Percentiles rank a stretch among this genome's conserved stretches.
Evolutionary conservation across 2,888 invertebrate species (phyloP).

Genomic region (Clunio marinus): DNA sequence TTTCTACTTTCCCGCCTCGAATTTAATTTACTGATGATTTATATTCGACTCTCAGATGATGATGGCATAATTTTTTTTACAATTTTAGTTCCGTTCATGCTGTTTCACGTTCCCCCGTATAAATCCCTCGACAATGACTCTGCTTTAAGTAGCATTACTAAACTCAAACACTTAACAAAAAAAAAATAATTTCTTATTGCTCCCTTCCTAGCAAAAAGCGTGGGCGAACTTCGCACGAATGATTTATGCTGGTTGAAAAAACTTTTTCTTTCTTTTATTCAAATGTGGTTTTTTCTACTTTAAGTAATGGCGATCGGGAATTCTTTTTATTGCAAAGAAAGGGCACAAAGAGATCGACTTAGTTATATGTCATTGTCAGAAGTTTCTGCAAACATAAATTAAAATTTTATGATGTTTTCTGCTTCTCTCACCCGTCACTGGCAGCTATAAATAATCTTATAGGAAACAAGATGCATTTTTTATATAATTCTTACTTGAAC

Average conservation of each 20-base stretch:
- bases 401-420: too few species aligned
- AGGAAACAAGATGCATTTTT: too few species aligned
- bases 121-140: not conserved
- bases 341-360: not conserved
- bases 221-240: not conserved
- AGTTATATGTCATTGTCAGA: not conserved
- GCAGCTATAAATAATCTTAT: too few species aligned
- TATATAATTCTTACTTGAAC: too few species aligned
- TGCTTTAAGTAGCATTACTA: not conserved
- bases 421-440: too few species aligned
- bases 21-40: conserved; percentile 19
- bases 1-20: not conserved
- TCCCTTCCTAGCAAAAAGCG: not conserved
- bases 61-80: not conserved
- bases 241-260: conserved; percentile 14
- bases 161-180: not conserved
- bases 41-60: conserved; percentile 12
- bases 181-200: conserved; percentile 1
- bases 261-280: not conserved
- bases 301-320: not conserved
- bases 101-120: not conserved
- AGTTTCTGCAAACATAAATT: not conserved
- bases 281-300: not conserved
- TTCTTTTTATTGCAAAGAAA: not conserved
- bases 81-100: too few species aligned